Evolutionary conservation across 2,888 invertebrate species (phyloP).

Genomic region (Carterocephalus palaemon): DNA sequence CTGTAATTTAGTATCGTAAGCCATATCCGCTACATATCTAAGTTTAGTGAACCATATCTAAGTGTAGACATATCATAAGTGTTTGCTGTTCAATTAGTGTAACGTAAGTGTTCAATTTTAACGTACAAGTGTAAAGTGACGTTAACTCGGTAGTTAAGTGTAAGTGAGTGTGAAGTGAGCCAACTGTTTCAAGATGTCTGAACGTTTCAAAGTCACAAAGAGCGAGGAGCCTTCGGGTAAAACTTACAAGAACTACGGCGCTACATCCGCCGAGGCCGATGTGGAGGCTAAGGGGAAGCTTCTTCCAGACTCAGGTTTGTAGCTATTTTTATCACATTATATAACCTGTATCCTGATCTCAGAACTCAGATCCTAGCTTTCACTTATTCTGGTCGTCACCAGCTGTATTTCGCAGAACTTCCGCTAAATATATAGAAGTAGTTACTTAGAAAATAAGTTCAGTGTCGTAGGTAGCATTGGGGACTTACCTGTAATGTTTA

Average conservation of each 20-base stretch:
- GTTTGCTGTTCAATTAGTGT: too few relatives aligned
- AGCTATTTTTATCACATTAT: neutral
- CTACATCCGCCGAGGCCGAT: slow-evolving; percentile 74
- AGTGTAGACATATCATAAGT: slow-evolving; percentile 24
- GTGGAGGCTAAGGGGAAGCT: slow-evolving; percentile 68
- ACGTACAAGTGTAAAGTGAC: slow-evolving; percentile 12
- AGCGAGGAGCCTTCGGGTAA: slow-evolving; percentile 76
- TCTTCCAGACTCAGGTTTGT: slow-evolving; percentile 65
- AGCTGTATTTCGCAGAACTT: too few relatives aligned
- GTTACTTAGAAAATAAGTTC: too few relatives aligned
- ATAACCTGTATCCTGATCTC: too few relatives aligned
- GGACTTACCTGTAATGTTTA: too few relatives aligned
- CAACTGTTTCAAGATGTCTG: slow-evolving; percentile 66
- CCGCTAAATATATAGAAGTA: too few relatives aligned
- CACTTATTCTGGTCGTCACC: too few relatives aligned
- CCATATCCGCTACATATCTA: slow-evolving; percentile 31
- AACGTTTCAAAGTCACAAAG: slow-evolving; percentile 80
- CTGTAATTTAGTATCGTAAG: slow-evolving; percentile 2
- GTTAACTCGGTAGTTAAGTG: slow-evolving; percentile 4
- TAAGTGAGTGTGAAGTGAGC: slow-evolving; percentile 33
- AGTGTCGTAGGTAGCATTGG: too few relatives aligned
- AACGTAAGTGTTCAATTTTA: slow-evolving; percentile 7
- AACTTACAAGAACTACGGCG: slow-evolving; percentile 78
- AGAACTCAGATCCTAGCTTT: neutral
- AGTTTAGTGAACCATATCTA: slow-evolving; percentile 17